Percentiles rank a stretch among this genome's conserved stretches.
phyloP scores from a whole-genome alignment of 2,113 vertebrate genomes.

The Lota lota region DNA sequence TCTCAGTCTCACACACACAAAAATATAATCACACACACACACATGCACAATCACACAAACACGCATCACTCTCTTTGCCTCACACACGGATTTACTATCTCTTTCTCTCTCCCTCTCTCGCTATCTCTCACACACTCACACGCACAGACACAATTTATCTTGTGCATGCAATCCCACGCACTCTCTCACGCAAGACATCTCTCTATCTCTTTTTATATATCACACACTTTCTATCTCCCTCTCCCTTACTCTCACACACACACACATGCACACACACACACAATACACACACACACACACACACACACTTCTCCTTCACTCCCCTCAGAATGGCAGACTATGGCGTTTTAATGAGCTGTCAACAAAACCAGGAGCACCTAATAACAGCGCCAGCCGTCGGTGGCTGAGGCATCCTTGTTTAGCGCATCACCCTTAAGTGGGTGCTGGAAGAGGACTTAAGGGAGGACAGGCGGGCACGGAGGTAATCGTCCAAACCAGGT shows the following conservation, averaged over 20 bases:
- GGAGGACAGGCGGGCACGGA: constrained; percentile 48
- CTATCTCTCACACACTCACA: too few relatives aligned
- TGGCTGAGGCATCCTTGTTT: constrained; percentile 70
- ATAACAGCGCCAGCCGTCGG: constrained; percentile 58
- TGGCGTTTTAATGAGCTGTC: constrained; percentile 61
- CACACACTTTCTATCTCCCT: too few relatives aligned
- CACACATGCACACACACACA: too few relatives aligned
- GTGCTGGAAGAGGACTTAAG: constrained; percentile 63
- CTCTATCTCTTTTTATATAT: not conserved
- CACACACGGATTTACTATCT: constrained; percentile 9
- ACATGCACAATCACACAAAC: not conserved
- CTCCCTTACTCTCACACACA: too few relatives aligned
- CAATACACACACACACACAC: not conserved
- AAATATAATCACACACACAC: constrained; percentile 26
- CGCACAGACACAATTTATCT: too few relatives aligned
- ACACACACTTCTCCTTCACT: constrained; percentile 19
- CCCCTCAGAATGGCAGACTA: constrained; percentile 46
- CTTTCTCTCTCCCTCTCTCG: too few relatives aligned
- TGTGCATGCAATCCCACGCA: not conserved
- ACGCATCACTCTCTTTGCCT: not conserved
- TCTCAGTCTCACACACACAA: not conserved
- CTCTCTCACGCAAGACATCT: not conserved
- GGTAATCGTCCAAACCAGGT: constrained; percentile 69
- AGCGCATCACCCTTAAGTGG: constrained; percentile 71
- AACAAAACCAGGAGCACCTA: constrained; percentile 62